Conservation (phyloP, 2,888 invertebrate species). For the Yponomeuta plumbellus region DNA sequence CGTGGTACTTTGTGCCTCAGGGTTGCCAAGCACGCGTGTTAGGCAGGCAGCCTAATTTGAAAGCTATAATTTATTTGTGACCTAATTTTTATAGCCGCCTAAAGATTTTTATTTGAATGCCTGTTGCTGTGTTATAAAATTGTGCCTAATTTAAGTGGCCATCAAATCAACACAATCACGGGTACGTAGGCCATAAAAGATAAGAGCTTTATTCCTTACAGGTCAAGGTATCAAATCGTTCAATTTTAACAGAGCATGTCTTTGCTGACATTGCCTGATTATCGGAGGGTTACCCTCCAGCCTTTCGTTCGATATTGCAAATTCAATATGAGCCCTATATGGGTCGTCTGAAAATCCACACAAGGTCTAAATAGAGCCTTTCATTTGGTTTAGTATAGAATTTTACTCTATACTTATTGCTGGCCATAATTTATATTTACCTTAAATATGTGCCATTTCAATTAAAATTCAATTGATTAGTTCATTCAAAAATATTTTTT, state of each 20-base stretch:
- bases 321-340: neutral
- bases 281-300: neutral
- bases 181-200: neutral
- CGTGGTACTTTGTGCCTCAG: too few species aligned
- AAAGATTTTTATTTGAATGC: neutral
- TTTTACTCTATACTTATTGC: too few species aligned
- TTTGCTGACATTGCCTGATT: neutral
- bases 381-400: neutral
- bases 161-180: neutral
- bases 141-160: neutral
- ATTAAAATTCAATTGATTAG: too few species aligned
- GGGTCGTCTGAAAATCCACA: neutral
- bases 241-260: neutral
- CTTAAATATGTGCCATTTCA: too few species aligned
- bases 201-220: neutral
- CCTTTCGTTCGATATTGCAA: neutral
- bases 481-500: too few species aligned
- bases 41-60: neutral
- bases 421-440: neutral
- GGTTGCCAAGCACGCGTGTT: too few species aligned
- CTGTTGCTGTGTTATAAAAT: neutral
- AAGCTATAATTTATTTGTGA: neutral
- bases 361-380: neutral
- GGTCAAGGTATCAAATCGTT: neutral
- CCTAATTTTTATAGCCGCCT: neutral